Conservation (phyloP, 2,113 vertebrate genomes). For the Elephantulus edwardii region DNA sequence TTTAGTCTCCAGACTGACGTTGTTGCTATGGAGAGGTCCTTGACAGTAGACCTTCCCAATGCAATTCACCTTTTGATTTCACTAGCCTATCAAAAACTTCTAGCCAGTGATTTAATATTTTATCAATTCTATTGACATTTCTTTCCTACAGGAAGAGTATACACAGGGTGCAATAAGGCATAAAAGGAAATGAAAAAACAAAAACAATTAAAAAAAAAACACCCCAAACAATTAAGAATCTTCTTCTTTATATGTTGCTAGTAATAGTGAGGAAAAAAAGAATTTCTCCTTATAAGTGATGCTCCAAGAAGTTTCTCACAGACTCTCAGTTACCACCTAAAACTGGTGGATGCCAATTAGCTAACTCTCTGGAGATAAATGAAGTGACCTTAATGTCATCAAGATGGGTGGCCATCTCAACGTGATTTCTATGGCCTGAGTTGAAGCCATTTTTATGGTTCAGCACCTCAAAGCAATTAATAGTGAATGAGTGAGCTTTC, state of each 20-base stretch:
- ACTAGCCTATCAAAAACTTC: too few species aligned
- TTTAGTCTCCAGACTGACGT: too few species aligned
- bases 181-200: too few species aligned
- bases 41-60: too few species aligned
- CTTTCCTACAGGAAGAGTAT: neutral
- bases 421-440: conserved; percentile 56
- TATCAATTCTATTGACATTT: neutral
- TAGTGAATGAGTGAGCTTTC: conserved; percentile 74
- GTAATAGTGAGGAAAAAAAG: neutral
- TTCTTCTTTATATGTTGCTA: neutral
- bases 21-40: too few species aligned
- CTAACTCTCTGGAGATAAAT: conserved; percentile 41
- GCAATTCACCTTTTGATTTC: too few species aligned
- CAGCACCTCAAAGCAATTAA: conserved; percentile 83
- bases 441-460: conserved; percentile 78
- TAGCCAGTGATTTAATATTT: neutral
- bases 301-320: conserved; percentile 3
- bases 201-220: too few species aligned
- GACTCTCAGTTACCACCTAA: neutral
- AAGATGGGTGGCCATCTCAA: neutral
- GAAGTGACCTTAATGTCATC: conserved; percentile 67
- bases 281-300: neutral
- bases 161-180: neutral
- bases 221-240: too few species aligned
- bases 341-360: neutral